phyloP scores from a whole-genome alignment of 2,113 vertebrate species.

The Mobula birostris region DNA sequence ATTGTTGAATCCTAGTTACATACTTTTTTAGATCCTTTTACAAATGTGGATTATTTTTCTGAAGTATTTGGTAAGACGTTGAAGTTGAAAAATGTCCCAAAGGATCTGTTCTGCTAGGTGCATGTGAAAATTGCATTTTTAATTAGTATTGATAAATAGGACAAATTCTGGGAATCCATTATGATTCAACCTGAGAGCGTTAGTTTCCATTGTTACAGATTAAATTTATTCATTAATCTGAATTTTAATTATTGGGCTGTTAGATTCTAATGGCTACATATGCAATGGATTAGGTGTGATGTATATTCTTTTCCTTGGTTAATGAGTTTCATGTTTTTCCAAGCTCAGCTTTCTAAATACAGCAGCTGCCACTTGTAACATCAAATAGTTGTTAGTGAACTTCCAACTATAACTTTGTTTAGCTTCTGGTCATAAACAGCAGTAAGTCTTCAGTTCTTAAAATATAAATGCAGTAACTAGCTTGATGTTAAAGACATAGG shows the following conservation, averaged over 20 bases:
- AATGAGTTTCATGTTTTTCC: too few relatives aligned
- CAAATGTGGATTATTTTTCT: not conserved
- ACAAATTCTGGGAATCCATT: not conserved
- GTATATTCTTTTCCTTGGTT: too few relatives aligned
- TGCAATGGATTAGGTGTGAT: not conserved
- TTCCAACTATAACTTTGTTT: too few relatives aligned
- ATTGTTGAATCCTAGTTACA: not conserved
- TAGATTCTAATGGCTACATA: not conserved
- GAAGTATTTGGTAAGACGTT: not conserved
- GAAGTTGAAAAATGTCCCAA: not conserved
- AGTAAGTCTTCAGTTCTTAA: too few relatives aligned
- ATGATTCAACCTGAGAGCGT: constrained; percentile 4
- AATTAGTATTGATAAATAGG: constrained; percentile 34
- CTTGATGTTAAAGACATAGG: too few relatives aligned
- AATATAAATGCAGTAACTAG: too few relatives aligned
- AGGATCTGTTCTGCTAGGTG: not conserved
- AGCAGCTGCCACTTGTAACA: too few relatives aligned
- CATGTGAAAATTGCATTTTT: not conserved
- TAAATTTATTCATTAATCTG: not conserved
- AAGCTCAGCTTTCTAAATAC: too few relatives aligned
- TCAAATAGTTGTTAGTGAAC: too few relatives aligned
- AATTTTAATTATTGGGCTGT: not conserved
- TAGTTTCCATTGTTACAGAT: constrained; percentile 10
- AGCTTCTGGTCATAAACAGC: too few relatives aligned
- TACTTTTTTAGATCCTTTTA: not conserved